phyloP scores from a whole-genome alignment of 2,888 invertebrate species.

The Fragum whitleyi region DNA sequence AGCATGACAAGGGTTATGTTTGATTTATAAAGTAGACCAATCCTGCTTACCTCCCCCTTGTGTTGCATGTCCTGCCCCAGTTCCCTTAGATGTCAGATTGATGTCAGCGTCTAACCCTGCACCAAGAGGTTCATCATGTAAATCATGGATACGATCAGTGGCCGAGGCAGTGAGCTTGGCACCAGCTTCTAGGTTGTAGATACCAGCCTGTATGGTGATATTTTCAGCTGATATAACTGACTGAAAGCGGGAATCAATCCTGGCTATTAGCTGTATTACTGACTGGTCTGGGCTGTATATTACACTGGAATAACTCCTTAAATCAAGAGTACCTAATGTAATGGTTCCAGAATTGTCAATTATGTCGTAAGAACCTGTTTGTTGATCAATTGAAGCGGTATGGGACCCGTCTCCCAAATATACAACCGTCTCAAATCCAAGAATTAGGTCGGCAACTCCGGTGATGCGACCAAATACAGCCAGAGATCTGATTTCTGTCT shows the following conservation, averaged over 20 bases:
- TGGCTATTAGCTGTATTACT: slow-evolving; percentile 61
- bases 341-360: slow-evolving; percentile 60
- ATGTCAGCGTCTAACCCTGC: slow-evolving; percentile 51
- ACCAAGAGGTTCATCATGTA: slow-evolving; percentile 67
- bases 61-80: slow-evolving; percentile 76
- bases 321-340: slow-evolving; percentile 70
- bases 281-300: slow-evolving; percentile 67
- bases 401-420: slow-evolving; percentile 68
- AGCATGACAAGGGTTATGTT: too few species aligned
- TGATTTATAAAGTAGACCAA: too few species aligned
- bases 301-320: slow-evolving; percentile 69
- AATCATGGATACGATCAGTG: slow-evolving; percentile 68
- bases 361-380: slow-evolving; percentile 50
- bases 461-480: slow-evolving; percentile 70
- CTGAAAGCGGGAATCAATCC: slow-evolving; percentile 68
- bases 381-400: slow-evolving; percentile 65
- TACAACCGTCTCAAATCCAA: slow-evolving; percentile 70
- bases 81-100: slow-evolving; percentile 41
- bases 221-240: slow-evolving; percentile 73
- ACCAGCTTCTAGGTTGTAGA: slow-evolving; percentile 75
- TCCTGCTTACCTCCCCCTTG: slow-evolving; percentile 71
- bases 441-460: slow-evolving; percentile 68
- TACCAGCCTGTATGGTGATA: slow-evolving; percentile 64
- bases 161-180: slow-evolving; percentile 72
- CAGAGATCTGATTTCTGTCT: slow-evolving; percentile 69